phyloP scores from a whole-genome alignment of 2,888 invertebrate genomes.

The Drosophila paranaensis region DNA sequence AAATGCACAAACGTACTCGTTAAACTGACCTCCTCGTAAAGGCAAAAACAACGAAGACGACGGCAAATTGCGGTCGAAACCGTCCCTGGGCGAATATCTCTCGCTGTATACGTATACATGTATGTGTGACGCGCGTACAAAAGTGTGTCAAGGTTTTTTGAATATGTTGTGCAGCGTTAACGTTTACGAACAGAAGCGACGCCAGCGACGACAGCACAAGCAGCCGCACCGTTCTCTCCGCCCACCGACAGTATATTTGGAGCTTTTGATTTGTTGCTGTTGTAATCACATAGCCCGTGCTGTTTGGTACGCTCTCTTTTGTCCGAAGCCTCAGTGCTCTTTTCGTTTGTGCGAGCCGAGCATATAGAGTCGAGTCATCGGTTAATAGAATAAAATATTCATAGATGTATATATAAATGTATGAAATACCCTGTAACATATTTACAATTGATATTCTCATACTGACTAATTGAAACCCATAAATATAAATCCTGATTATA shows the following conservation, averaged over 20 bases:
- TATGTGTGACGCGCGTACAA: conserved; percentile 69
- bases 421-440: neutral
- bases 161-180: conserved; percentile 80
- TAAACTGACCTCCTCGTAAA: conserved; percentile 73
- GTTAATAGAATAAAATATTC: conserved; percentile 20
- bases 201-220: conserved; percentile 39
- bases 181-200: conserved; percentile 61
- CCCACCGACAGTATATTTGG: conserved; percentile 27
- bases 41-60: conserved; percentile 37
- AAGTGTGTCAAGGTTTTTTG: conserved; percentile 84
- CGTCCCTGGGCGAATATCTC: conserved; percentile 80
- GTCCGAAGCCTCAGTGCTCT: conserved; percentile 28
- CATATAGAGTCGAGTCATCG: conserved; percentile 65
- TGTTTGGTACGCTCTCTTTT: conserved; percentile 38
- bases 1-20: conserved; percentile 63
- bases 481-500: no score
- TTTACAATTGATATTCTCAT: no score
- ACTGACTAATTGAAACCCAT: no score
- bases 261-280: conserved; percentile 61
- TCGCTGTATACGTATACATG: conserved; percentile 40
- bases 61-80: conserved; percentile 82
- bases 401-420: neutral
- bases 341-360: conserved; percentile 38
- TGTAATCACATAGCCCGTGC: conserved; percentile 44
- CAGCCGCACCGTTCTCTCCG: conserved; percentile 12